Conservation (phyloP, 2,797 vertebrate species). For the Pseudopleuronectes americanus region DNA sequence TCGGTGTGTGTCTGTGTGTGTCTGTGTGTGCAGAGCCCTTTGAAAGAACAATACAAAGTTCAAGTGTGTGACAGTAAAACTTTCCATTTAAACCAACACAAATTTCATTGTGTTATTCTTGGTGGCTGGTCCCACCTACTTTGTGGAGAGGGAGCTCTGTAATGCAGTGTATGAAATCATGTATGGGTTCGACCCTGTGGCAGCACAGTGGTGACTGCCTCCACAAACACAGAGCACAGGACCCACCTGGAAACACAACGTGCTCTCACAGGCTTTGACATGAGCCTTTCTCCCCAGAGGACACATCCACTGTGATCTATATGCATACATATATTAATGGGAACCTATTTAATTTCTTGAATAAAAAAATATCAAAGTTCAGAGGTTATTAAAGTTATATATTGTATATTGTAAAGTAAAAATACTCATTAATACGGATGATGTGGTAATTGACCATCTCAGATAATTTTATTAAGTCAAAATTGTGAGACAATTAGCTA, state of each 20-base stretch:
- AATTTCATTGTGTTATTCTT: constrained; percentile 62
- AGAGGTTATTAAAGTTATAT: too few relatives aligned
- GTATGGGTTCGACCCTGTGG: constrained; percentile 43
- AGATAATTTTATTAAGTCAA: too few relatives aligned
- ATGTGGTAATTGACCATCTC: too few relatives aligned
- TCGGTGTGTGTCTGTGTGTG: too few relatives aligned
- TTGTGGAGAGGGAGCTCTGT: constrained; percentile 33
- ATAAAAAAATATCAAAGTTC: too few relatives aligned
- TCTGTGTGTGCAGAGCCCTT: constrained; percentile 10
- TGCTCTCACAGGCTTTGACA: constrained; percentile 28
- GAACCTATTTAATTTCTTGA: too few relatives aligned
- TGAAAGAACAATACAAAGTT: constrained; percentile 58
- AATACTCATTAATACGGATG: too few relatives aligned
- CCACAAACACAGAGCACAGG: constrained; percentile 56
- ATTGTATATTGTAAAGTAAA: too few relatives aligned
- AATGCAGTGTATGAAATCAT: constrained; percentile 41
- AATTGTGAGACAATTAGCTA: too few relatives aligned
- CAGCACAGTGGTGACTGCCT: constrained; percentile 40
- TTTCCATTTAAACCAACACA: constrained; percentile 67
- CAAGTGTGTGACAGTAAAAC: constrained; percentile 57
- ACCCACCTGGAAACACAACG: constrained; percentile 48
- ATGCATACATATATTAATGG: too few relatives aligned
- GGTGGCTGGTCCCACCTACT: constrained; percentile 56
- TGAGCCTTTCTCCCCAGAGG: constrained; percentile 34
- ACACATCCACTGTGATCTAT: background rate